A percentile compares a stretch with the other conserved stretches of the same genome.
Conservation (phyloP, 92 coral and sea anemone species). For the Paragorgia papillata region DNA sequence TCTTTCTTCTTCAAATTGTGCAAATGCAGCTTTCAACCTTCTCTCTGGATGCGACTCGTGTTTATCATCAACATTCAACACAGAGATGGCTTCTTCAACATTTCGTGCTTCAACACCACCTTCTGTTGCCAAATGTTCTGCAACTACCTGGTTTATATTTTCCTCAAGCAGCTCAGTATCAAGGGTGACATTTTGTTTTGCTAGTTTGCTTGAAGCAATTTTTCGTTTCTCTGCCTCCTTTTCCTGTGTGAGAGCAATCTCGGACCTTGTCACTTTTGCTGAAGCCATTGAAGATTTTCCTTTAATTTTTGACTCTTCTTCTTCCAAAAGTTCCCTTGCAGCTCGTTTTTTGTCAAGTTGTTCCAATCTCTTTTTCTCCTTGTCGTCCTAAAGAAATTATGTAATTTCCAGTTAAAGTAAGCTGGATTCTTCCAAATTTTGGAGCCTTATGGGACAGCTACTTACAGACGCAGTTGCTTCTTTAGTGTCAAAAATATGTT, state of each 20-base stretch:
- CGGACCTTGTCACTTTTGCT: constrained; percentile 76
- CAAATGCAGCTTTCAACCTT: constrained; percentile 90
- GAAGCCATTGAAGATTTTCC: constrained; percentile 51
- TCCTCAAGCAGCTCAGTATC: constrained; percentile 72
- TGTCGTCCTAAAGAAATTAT: constrained; percentile 67
- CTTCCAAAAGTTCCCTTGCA: constrained; percentile 69
- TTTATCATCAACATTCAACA: constrained; percentile 64
- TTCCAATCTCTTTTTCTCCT: constrained; percentile 73
- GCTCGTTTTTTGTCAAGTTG: constrained; percentile 74
- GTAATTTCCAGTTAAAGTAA: background rate
- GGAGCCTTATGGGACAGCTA: no score
- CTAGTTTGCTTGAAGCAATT: constrained; percentile 45
- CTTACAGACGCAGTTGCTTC: no score
- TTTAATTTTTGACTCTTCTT: constrained; percentile 68
- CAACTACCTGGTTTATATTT: constrained; percentile 88
- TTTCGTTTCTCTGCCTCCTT: constrained; percentile 54
- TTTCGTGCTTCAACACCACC: constrained; percentile 93
- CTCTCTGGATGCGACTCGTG: constrained; percentile 88
- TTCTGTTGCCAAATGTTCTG: constrained; percentile 74
- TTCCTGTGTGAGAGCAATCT: constrained; percentile 60
- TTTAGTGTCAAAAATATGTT: no score
- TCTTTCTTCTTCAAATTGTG: constrained; percentile 79
- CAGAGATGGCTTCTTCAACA: constrained; percentile 94
- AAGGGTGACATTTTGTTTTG: constrained; percentile 47
- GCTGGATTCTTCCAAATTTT: no score